Evolutionary conservation across 64 coral and sea anemone genomes (phyloP).

Genomic region (Exaiptasia diaphana): DNA sequence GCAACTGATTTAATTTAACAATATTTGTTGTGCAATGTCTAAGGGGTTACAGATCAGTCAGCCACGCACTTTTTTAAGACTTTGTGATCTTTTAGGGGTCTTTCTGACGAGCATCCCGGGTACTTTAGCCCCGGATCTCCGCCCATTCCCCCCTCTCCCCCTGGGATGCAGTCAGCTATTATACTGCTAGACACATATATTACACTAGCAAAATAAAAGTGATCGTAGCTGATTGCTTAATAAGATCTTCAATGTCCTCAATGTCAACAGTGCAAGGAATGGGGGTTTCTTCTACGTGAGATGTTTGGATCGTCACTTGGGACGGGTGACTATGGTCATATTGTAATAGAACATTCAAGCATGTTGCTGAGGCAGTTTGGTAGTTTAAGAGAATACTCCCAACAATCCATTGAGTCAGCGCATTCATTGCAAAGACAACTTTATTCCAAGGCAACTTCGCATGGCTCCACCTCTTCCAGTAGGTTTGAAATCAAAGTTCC

Average conservation of each 20-base stretch:
- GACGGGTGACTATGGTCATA: slow-evolving; percentile 13
- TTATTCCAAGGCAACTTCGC: background rate
- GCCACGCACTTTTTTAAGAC: too few relatives aligned
- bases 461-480: background rate
- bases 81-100: too few relatives aligned
- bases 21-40: too few relatives aligned
- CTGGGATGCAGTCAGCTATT: too few relatives aligned
- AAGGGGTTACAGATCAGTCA: too few relatives aligned
- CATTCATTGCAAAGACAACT: slow-evolving; percentile 1
- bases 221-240: background rate
- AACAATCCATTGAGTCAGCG: background rate
- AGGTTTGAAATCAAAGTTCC: background rate
- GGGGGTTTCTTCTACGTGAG: slow-evolving; percentile 5
- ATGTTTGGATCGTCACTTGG: slow-evolving; percentile 6
- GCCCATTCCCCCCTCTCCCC: too few relatives aligned
- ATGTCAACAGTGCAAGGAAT: slow-evolving; percentile 12
- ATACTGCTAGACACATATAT: too few relatives aligned
- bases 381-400: background rate
- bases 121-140: too few relatives aligned
- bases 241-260: background rate
- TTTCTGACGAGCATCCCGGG: too few relatives aligned
- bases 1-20: too few relatives aligned
- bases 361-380: slow-evolving; percentile 1
- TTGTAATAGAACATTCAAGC: background rate
- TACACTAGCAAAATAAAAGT: background rate